phyloP scores from a whole-genome alignment of 23 tunicate species.

The Botrylloides violaceus region DNA sequence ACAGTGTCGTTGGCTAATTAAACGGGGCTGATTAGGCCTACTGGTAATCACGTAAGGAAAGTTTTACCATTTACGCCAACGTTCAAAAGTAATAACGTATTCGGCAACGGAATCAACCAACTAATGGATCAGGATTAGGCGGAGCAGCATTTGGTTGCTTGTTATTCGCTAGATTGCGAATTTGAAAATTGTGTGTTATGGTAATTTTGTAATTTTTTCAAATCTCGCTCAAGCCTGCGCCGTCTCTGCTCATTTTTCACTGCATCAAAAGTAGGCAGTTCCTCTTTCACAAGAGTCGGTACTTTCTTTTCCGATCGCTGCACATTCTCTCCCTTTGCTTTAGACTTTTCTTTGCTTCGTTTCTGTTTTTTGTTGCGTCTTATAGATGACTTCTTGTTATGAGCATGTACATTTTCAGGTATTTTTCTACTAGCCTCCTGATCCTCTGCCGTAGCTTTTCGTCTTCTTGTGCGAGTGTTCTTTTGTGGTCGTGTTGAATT shows the following conservation, averaged over 20 bases:
- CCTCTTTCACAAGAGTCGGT: slow-evolving; percentile 19
- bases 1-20: no score
- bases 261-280: neutral
- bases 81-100: no score
- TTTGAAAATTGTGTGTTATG: neutral
- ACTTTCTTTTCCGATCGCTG: slow-evolving; percentile 4
- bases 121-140: no score
- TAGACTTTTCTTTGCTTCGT: neutral
- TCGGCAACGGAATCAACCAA: no score
- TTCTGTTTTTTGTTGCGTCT: neutral
- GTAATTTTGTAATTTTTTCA: slow-evolving; percentile 16
- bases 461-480: neutral
- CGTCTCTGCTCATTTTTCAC: neutral
- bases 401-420: neutral
- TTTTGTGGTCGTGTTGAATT: neutral
- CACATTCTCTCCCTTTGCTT: neutral
- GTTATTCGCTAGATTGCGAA: no score
- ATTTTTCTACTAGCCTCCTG: neutral
- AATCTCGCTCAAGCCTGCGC: slow-evolving; percentile 9
- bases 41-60: no score
- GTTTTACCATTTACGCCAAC: no score
- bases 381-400: neutral
- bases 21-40: no score
- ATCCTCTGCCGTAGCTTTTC: neutral
- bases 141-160: no score